Base-by-base conservation (phyloP, 2,113 vertebrate species). In the Oryzias melastigma region DNA sequence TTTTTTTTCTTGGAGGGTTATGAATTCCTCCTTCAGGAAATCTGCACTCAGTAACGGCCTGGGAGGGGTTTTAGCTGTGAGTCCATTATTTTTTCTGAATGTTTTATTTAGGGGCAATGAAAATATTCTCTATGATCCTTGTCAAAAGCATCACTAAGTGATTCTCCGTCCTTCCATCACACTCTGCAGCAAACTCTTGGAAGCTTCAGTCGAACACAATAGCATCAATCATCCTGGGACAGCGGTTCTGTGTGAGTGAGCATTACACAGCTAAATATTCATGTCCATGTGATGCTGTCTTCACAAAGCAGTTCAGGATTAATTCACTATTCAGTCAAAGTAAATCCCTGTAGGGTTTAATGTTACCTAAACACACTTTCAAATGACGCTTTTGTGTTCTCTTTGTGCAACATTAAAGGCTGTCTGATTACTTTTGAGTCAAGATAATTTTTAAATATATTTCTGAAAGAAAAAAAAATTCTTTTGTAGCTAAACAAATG, bases 1-100 rank as follows among this genome's bases (percentile, higher is more conserved):
- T 35, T 56, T 58, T 77, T 63, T 72, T 71, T 25, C 24, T 66
- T 40, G 80, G 59, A 62, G 68, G 77, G 60, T 80, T 73, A 68
- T 77, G 80, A 66, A 19, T 53, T 44, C 58, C 63, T 68, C 51
- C 65, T 65, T 44, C 17, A 25, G 58, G 49, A 20, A 70, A 82
- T 62, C 72, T 68, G 55, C 43, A 67, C 64, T 70, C 67, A 78
- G 61, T 71, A 58, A 48, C 61, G 63, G 62, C 41, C 24, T 35
- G 19, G 69, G 44, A 64, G 14, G 29, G 20, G 40, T 51, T 52
- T 56, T 60, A 22, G 43, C 1, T 58, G 15, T 19, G 19, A 55
- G 18, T 22, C 55, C 40, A 44, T 22, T 43, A 14, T 63, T 17
- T 41, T 65, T 17, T 76, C 22, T 58, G n/a, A 56, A 10, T 61